These are phyloP conservation scores for Gambusia holbrooki DNA, from an alignment of 2,113 vertebrate genomes.

Conservation along the genomic window DNA sequence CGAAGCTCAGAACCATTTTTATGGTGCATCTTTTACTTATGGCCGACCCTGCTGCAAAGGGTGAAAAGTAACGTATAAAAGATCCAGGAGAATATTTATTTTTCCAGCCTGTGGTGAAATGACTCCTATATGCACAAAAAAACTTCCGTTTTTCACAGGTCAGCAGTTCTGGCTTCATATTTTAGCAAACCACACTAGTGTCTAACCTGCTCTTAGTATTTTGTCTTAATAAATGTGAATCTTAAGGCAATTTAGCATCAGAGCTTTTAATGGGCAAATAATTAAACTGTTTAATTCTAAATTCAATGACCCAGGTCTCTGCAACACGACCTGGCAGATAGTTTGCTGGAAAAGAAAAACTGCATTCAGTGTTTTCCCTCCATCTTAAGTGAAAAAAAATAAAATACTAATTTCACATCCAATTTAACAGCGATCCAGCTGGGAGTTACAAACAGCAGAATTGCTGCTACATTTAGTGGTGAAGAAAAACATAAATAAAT, in stretches of 20 bases:
- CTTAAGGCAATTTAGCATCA: background rate
- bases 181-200: background rate
- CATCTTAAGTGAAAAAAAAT: background rate
- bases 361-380: background rate
- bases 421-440: background rate
- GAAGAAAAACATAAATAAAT: background rate
- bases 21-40: background rate
- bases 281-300: background rate
- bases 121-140: background rate
- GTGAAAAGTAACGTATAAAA: background rate
- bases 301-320: background rate
- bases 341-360: background rate
- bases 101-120: constrained; percentile 2
- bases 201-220: background rate
- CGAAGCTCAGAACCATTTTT: background rate
- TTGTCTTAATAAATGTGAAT: background rate
- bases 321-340: background rate
- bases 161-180: background rate
- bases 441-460: background rate
- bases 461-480: background rate
- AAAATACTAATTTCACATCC: background rate
- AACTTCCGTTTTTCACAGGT: background rate
- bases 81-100: background rate
- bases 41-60: background rate
- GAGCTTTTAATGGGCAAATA: background rate